Evolutionary conservation across 2,888 invertebrate species (phyloP), one percentile per base, ranked within the genome.

Genomic region (Apodemia duryi): DNA sequence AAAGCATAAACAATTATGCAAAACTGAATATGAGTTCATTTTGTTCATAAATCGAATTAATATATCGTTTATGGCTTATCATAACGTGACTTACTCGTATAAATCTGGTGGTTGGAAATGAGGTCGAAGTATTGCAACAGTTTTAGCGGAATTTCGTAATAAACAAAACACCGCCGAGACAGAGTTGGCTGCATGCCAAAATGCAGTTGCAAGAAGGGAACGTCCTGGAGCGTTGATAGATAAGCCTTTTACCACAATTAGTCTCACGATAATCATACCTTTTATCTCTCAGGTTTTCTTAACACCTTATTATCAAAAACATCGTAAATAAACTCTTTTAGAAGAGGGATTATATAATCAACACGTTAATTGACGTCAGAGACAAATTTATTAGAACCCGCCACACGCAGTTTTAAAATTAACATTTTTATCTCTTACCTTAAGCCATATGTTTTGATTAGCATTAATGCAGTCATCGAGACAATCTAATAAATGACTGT

Each of bases 101-200:
- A 74, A 75, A 74, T 73, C 71, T 72, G 71, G 70, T 68, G 71
- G 71, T 67, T 68, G 72, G 74, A 78, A 91, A 86, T 81, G 82
- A 81, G 91, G 90, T 83, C 90, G 84, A 73, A 72, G 74, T 79
- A 83, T 83, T 85, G 89, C 86, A 89, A 86, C 86, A 82, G 84
- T 85, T 88, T 89, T 86, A 88, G 81, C 81, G 84, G 83, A 88
- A 90, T 90, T 88, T 89, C 88, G 88, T 88, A 89, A 91, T 84
- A 87, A 81, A 85, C 85, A 85, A 86, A 86, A 84, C 85, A 80
- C 76, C 76, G 78, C 70, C 70, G 77, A 74, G 76, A 74, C 78
- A 68, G 75, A 69, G 71, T 70, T 80, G 88, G 90, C 90, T 77
- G 57, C 64, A 54, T 67, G 75, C 88, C 91, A 90, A 88, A 79